Evolutionary conservation across 2,888 invertebrate genomes (phyloP), one percentile per base, ranked within the genome.

Genomic region (Willowsia nigromaculata): DNA sequence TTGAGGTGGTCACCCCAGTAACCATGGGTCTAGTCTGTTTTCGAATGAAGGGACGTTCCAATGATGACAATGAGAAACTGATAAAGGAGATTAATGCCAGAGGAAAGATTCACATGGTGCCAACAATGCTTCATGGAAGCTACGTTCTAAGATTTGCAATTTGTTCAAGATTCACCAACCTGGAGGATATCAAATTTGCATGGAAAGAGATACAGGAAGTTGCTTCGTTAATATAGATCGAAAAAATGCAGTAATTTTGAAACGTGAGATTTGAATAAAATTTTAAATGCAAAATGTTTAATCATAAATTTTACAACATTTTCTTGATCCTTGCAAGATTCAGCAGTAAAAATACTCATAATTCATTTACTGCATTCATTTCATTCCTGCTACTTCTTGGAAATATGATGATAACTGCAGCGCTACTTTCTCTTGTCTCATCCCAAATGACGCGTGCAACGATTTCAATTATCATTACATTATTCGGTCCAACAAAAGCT

Each of bases 91-190:
- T 98, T 91, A 98, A 99, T 93, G 97, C 97, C 0, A 96, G 97
- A 84, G 98, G 98, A 4, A 96, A 97, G 92, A 98, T 99, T 91
- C 98, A 99, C 94, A 95, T 99, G 93, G 98, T 98, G 18, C 98
- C 99, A 0, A 97, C 98, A 0, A 97, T 97, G 94, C 96, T 98
- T 88, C 95, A 96, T 65, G 97, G 96, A 90, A 95, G 95, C 0
- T 99, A 96, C 94, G 98, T 98, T 94, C 94, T 99, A 74, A 95
- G 99, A 89, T 95, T 99, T 94, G 98, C 98, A 0, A 95, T 99
- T 90, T 99, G 99, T 93, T 98, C 98, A 0, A 95, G 97, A 86
- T 96, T 95, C 93, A 96, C 97, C 1, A 96, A 97, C 93, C 95
- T 96, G 30, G 95, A 95, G 88, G 98, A 99, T 93, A 97, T 99